These are phyloP conservation scores for Orchestes rusci DNA, from an alignment of 2,888 invertebrate species.

Conservation along the genomic window DNA sequence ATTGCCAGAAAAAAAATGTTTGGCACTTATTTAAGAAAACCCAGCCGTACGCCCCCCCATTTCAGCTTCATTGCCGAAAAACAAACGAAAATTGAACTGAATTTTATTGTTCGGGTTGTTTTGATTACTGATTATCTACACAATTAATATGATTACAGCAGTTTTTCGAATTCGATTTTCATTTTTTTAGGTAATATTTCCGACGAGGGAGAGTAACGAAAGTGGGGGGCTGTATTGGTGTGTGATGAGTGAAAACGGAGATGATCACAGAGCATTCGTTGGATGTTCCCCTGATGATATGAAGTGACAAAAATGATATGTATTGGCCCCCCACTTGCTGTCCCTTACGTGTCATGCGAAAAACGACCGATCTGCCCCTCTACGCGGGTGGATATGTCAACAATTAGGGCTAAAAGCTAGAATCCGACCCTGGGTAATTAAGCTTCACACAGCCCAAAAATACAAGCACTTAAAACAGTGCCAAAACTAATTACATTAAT, in stretches of 20 bases:
- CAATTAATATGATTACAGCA: constrained; percentile 44
- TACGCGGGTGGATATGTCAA: constrained; percentile 49
- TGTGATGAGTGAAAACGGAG: no score
- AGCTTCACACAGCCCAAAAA: constrained; percentile 60
- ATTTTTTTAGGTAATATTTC: no score
- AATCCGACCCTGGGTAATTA: constrained; percentile 47
- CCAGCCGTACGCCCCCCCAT: not conserved
- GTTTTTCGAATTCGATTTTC: constrained; percentile 41
- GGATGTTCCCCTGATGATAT: no score
- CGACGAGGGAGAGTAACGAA: no score
- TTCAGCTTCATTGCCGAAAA: not conserved
- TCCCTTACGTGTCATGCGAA: no score
- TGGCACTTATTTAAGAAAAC: no score
- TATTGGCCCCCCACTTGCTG: no score
- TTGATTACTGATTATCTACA: constrained; percentile 48
- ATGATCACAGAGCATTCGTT: no score
- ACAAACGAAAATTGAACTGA: constrained; percentile 1
- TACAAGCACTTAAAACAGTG: constrained; percentile 63
- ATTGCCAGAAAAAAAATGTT: no score
- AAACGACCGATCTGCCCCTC: constrained; percentile 38
- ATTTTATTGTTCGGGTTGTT: constrained; percentile 39
- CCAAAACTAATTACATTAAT: constrained; percentile 39
- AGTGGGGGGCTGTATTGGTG: no score
- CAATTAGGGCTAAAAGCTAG: constrained; percentile 51
- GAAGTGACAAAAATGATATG: no score